Percentiles rank a stretch among this genome's conserved stretches.
Conservation (phyloP, 1,140 invertebrate species). For the Bicyclus anynana region DNA sequence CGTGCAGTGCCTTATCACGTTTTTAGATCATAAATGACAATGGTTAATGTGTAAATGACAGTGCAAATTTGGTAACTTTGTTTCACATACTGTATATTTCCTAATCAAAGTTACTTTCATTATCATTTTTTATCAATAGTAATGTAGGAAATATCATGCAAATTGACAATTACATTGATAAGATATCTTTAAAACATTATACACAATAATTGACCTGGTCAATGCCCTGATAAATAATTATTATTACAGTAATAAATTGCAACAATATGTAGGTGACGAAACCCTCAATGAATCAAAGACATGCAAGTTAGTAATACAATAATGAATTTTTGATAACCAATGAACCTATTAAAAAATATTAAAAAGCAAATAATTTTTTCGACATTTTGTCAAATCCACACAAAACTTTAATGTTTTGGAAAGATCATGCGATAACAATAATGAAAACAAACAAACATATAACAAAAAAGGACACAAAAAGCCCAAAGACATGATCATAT, state of each 20-base stretch:
- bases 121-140: neutral
- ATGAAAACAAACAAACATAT: constrained; percentile 16
- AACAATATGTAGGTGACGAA: neutral
- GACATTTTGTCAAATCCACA: too few species aligned
- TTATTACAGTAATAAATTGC: constrained; percentile 15
- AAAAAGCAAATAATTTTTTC: too few species aligned
- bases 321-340: neutral
- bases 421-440: too few species aligned
- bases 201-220: constrained; percentile 37
- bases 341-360: neutral
- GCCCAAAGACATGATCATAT: constrained; percentile 45
- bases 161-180: constrained; percentile 24
- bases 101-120: neutral
- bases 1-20: too few species aligned
- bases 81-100: too few species aligned
- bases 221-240: constrained; percentile 35
- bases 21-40: too few species aligned
- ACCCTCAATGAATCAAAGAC: neutral
- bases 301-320: neutral
- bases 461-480: constrained; percentile 32
- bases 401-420: too few species aligned
- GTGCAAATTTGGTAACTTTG: too few species aligned
- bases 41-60: too few species aligned
- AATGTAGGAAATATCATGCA: constrained; percentile 30
- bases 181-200: constrained; percentile 24